Conservation (phyloP, 1,140 invertebrate species). For the Phthorimaea operculella region DNA sequence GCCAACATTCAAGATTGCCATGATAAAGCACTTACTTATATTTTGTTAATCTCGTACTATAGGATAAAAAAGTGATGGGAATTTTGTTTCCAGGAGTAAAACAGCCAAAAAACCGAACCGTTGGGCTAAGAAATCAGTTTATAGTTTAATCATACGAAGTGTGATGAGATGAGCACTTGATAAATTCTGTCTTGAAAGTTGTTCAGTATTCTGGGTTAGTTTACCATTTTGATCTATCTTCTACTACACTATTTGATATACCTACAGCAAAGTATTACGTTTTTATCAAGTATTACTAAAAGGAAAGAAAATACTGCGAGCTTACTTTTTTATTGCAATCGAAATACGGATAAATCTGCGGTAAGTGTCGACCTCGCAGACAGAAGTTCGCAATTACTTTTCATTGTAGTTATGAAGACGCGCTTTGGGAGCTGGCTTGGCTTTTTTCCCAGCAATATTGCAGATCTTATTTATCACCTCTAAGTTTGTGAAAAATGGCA, state of each 20-base stretch:
- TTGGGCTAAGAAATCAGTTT: too few species aligned
- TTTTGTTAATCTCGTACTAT: too few species aligned
- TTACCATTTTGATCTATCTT: too few species aligned
- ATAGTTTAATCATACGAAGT: too few species aligned
- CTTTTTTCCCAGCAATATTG: slow-evolving; percentile 4
- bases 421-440: background rate
- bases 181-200: too few species aligned
- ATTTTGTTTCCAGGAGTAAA: too few species aligned
- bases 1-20: slow-evolving; percentile 20
- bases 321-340: background rate
- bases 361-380: background rate
- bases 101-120: too few species aligned
- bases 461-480: slow-evolving; percentile 5
- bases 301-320: background rate
- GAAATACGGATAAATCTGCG: background rate
- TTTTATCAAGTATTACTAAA: background rate
- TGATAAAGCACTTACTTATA: slow-evolving; percentile 7
- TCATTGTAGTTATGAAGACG: slow-evolving; percentile 5
- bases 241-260: too few species aligned
- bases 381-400: slow-evolving; percentile 5
- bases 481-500: slow-evolving; percentile 5
- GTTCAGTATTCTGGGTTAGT: too few species aligned
- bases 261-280: too few species aligned
- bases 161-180: too few species aligned
- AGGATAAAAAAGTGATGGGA: too few species aligned